These are phyloP conservation scores for Pitangus sulphuratus DNA, from an alignment of 2,797 vertebrate species.

Conservation along the genomic window DNA sequence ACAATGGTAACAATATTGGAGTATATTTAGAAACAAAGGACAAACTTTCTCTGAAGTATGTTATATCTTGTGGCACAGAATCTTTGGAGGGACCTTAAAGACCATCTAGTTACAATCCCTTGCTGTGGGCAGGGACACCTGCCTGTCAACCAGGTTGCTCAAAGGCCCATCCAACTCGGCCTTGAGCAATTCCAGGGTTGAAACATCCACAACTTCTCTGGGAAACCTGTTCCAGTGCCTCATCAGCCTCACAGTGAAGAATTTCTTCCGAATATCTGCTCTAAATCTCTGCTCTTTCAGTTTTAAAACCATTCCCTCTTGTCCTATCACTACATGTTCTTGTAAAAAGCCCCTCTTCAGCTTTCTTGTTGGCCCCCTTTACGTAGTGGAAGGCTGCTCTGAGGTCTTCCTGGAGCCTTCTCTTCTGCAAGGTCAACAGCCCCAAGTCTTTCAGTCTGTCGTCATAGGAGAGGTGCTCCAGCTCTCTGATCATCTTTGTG, in stretches of 20 bases:
- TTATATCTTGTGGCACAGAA: neutral
- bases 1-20: neutral
- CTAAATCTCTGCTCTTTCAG: neutral
- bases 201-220: neutral
- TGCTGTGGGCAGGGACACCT: neutral
- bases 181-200: neutral
- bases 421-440: neutral
- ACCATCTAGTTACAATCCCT: neutral
- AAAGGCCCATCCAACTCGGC: neutral
- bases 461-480: neutral
- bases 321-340: neutral
- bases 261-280: neutral
- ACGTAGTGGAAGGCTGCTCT: neutral
- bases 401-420: neutral
- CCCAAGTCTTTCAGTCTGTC: neutral
- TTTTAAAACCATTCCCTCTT: neutral
- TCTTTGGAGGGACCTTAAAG: neutral
- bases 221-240: neutral
- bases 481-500: neutral
- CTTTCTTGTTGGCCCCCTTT: neutral
- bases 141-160: neutral
- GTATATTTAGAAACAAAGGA: neutral
- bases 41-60: neutral
- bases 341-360: neutral
- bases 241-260: neutral